Evolutionary conservation across 2,113 vertebrate species (phyloP).

Genomic region (Leiothrix lutea): DNA sequence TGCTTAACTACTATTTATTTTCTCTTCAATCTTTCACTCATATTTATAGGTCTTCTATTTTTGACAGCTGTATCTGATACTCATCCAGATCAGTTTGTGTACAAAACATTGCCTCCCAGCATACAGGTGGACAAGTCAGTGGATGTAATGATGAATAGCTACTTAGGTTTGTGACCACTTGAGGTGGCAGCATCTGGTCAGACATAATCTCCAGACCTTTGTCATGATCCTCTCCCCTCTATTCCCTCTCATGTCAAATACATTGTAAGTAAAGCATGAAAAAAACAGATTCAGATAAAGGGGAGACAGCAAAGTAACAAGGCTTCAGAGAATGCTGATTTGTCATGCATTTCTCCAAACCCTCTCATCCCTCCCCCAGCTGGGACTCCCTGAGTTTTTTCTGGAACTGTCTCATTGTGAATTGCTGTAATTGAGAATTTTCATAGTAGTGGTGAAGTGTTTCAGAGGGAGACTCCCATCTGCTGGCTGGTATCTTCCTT

Average conservation of each 20-base stretch:
- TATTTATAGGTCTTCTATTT: slow-evolving; percentile 80
- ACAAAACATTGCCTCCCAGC: slow-evolving; percentile 79
- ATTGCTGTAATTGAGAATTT: slow-evolving; percentile 67
- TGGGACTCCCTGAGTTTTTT: not conserved
- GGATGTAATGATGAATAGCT: slow-evolving; percentile 84
- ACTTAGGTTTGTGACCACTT: slow-evolving; percentile 83
- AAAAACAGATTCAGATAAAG: not conserved
- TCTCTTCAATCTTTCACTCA: slow-evolving; percentile 55
- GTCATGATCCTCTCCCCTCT: slow-evolving; percentile 8
- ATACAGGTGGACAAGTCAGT: slow-evolving; percentile 58
- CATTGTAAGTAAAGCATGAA: slow-evolving; percentile 48
- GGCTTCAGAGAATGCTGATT: not conserved
- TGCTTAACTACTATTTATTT: slow-evolving; percentile 36
- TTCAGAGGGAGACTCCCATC: not conserved
- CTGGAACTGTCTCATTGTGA: not conserved
- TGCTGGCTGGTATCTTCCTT: not conserved
- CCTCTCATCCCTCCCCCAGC: not conserved
- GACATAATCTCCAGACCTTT: slow-evolving; percentile 51
- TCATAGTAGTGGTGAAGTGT: slow-evolving; percentile 60
- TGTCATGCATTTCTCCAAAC: not conserved
- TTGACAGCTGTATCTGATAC: slow-evolving; percentile 81
- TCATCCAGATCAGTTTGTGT: slow-evolving; percentile 82
- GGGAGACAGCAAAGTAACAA: not conserved
- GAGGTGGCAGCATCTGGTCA: slow-evolving; percentile 64
- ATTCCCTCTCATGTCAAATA: slow-evolving; percentile 46